Evolutionary conservation across 2,888 invertebrate species (phyloP).

Genomic region (Euproctis similis): DNA sequence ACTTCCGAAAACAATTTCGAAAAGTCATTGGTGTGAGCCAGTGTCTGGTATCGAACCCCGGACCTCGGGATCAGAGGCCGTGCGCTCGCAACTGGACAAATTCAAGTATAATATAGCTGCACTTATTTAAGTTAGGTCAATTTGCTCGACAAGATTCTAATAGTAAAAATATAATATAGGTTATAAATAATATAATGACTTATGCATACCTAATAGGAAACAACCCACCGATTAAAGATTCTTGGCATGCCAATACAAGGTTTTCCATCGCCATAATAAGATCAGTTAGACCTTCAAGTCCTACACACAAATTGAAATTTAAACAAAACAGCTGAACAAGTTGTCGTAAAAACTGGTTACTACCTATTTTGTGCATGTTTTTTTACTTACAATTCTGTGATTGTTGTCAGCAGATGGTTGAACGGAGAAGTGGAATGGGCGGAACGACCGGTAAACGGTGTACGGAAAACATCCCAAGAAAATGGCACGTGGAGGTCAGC

Average conservation of each 20-base stretch:
- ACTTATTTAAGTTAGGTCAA: too few relatives aligned
- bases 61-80: too few relatives aligned
- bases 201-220: conserved; percentile 17
- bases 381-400: conserved; percentile 1
- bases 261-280: conserved; percentile 34
- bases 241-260: conserved; percentile 28
- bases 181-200: too few relatives aligned
- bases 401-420: conserved; percentile 54
- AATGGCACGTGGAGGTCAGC: conserved; percentile 61
- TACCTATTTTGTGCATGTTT: conserved; percentile 4
- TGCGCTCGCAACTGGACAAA: too few relatives aligned
- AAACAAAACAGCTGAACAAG: conserved; percentile 28
- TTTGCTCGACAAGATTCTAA: conserved; percentile 12
- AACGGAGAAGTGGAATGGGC: conserved; percentile 65
- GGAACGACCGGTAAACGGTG: conserved; percentile 47
- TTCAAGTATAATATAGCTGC: too few relatives aligned
- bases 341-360: conserved; percentile 17
- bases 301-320: conserved; percentile 36
- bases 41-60: too few relatives aligned
- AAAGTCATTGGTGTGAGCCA: too few relatives aligned
- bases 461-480: conserved; percentile 47
- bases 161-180: too few relatives aligned
- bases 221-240: conserved; percentile 35
- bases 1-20: too few relatives aligned
- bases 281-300: conserved; percentile 37